Evolutionary conservation across 1,140 invertebrate genomes (phyloP).

Genomic region (Spodoptera frugiperda): DNA sequence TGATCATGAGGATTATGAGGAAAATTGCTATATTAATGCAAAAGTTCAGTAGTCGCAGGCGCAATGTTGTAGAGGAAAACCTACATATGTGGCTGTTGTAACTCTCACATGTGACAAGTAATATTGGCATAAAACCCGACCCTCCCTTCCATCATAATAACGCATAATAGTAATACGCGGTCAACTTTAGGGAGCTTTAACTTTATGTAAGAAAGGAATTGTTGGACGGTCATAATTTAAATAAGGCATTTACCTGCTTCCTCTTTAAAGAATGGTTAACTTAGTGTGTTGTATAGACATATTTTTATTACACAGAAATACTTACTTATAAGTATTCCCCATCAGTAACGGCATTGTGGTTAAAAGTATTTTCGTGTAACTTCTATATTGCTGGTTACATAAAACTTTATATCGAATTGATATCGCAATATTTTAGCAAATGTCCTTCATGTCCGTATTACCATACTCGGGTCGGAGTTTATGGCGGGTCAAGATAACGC

Average conservation of each 20-base stretch:
- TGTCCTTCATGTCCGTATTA: conserved; percentile 2
- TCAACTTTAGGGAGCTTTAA: conserved; percentile 57
- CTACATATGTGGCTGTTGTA: conserved; percentile 51
- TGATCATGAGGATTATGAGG: background rate
- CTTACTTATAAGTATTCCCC: background rate
- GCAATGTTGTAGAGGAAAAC: background rate
- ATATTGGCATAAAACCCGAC: conserved; percentile 59
- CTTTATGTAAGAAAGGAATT: conserved; percentile 35
- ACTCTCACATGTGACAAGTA: conserved; percentile 60
- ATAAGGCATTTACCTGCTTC: conserved; percentile 4
- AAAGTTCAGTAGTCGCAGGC: background rate
- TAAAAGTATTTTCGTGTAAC: background rate
- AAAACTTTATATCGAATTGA: conserved; percentile 10
- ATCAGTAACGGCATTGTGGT: background rate
- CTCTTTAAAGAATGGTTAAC: background rate
- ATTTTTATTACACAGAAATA: background rate
- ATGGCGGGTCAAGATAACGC: conserved; percentile 36
- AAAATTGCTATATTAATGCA: background rate
- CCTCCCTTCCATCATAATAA: conserved; percentile 59
- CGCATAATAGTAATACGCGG: conserved; percentile 52
- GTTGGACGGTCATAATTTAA: background rate
- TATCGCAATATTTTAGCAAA: conserved; percentile 13
- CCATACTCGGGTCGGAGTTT: conserved; percentile 19
- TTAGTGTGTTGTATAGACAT: background rate
- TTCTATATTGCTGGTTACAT: background rate